A percentile compares a stretch with the other conserved stretches of the same genome.
Evolutionary conservation across 2,888 invertebrate species (phyloP).

Genomic region (Ethmia dodecea): DNA sequence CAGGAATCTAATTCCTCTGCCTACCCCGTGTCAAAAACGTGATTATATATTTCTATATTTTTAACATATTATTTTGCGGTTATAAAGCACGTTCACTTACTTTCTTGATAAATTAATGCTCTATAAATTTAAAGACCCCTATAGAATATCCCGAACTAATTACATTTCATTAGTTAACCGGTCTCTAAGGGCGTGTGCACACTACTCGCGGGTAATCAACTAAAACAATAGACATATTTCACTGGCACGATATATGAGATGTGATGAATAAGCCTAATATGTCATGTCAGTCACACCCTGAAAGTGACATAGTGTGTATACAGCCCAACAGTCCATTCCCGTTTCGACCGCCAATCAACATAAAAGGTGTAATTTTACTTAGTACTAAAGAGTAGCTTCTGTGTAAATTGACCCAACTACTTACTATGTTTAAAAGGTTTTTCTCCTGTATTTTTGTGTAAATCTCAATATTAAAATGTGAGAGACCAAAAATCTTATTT

Average conservation of each 20-base stretch:
- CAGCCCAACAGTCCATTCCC: conserved; percentile 10
- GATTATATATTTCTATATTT: no score
- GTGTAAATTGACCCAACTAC: no score
- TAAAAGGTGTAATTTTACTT: no score
- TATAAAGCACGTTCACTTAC: not conserved
- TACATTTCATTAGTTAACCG: conserved; percentile 31
- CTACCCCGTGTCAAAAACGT: not conserved
- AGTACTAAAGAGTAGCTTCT: no score
- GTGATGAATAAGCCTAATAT: conserved; percentile 60
- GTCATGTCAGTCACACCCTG: conserved; percentile 54
- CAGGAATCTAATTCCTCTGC: not conserved
- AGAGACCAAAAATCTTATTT: no score
- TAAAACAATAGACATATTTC: conserved; percentile 47
- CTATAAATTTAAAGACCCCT: not conserved
- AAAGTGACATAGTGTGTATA: conserved; percentile 27
- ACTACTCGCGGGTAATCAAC: conserved; percentile 54
- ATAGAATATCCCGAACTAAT: conserved; percentile 25
- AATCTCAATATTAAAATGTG: no score
- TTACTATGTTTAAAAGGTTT: no score
- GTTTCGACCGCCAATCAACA: conserved; percentile 2
- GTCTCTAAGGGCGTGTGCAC: conserved; percentile 42
- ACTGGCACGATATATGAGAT: conserved; percentile 32
- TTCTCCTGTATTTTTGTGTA: no score
- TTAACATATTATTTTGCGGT: no score
- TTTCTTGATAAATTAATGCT: no score